phyloP scores from a whole-genome alignment of 2,113 vertebrate genomes.

The Mormyrus iriodes region DNA sequence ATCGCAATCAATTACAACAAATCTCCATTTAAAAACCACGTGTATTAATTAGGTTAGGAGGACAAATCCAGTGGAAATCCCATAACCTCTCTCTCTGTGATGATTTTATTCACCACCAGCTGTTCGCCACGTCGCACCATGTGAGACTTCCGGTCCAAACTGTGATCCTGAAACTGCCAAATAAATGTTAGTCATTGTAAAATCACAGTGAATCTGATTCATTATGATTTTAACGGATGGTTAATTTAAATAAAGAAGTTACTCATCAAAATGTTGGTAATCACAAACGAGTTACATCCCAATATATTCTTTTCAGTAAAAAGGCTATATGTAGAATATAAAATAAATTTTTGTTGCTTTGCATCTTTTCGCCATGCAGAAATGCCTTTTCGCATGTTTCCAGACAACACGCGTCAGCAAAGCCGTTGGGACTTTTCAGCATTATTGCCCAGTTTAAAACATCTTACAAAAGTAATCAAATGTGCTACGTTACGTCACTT shows the following conservation, averaged over 20 bases:
- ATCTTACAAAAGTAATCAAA: neutral
- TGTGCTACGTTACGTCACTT: neutral
- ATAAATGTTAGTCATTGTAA: neutral
- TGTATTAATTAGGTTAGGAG: neutral
- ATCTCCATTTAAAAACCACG: neutral
- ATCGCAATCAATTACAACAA: neutral
- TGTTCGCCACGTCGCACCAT: conserved; percentile 55
- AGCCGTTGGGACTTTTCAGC: neutral
- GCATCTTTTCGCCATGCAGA: neutral
- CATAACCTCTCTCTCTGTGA: conserved; percentile 71
- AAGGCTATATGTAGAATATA: neutral
- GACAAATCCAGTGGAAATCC: neutral
- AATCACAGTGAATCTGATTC: neutral
- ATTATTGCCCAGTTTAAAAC: neutral
- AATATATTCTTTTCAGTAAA: neutral
- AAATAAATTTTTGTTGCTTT: neutral
- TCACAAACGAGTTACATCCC: neutral
- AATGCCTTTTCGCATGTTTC: neutral
- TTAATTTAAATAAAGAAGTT: neutral
- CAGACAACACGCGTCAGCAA: neutral
- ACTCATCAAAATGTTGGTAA: neutral
- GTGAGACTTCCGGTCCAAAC: conserved; percentile 60
- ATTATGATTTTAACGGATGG: neutral
- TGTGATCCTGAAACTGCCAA: conserved; percentile 58
- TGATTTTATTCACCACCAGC: conserved; percentile 60